Base-by-base conservation (phyloP, 2,888 invertebrate species). In the Plebejus melissa region DNA sequence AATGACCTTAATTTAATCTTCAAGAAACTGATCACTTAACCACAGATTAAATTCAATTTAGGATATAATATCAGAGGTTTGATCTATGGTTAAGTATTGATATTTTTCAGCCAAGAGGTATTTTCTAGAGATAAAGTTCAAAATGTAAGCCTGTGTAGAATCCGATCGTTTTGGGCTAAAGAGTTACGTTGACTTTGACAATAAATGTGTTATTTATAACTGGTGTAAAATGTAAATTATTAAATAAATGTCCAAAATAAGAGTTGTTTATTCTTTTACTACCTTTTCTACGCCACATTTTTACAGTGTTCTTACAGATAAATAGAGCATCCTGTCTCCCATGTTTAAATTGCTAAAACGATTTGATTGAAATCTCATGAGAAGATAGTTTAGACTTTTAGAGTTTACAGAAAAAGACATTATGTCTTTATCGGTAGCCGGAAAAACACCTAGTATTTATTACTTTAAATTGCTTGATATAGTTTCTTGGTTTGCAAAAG, bases 121-220 rank as follows among this genome's bases (percentile, higher is more conserved):
- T 16, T 65, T 50, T 36, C 32, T 65, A 65, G 65, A 13, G 13
- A 38, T 74, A 38, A 76, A 41, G 71, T 72, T 38, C n/a, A 46
- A 76, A 77, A 72, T 70, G 38, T 78, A 74, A 77, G 74, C 65
- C 58, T 72, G 65, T 54, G 57, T 77, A 78, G 75, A 69, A 72
- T 79, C 79, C 77, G 77, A 78, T 78, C 78, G 79, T 79, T 80
- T 79, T 87, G 85, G 86, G 84, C 89, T 90, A 80, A 78, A 79
- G 77, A 82, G 82, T 92, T 93, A 91, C 88, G 90, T 93, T 93
- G 90, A 93, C 92, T 93, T 91, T 91, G 93, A 93, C 93, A 93
- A 93, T 93, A 93, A 93, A 91, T 91, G 91, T 93, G 89, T 91
- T 90, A 88, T 89, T 89, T 86, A 88, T 83, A 82, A 87, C 83